Evolutionary conservation across 2,113 vertebrate species (phyloP), one percentile per base, ranked within the genome.

Genomic region (Plotosus lineatus): DNA sequence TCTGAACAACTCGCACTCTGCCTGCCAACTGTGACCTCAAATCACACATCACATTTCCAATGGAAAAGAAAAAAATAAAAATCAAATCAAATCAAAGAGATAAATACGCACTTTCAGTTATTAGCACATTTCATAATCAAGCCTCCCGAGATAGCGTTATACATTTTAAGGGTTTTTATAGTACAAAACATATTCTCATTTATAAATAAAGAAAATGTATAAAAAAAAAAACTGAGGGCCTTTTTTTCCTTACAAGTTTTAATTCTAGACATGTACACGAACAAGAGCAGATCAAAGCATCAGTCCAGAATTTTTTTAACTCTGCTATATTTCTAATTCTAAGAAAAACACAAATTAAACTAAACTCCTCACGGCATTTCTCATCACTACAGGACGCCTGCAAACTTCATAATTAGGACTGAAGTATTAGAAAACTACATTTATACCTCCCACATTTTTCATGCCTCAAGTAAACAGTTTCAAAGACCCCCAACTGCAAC

Each of bases 31-130:
- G 36, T 33, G 55, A 44, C 79, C 55, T 50, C 72, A 26, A n/a
- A n/a, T n/a, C n/a, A n/a, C n/a, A n/a, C n/a, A 73, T 75, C 71
- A 73, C 78, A 72, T 19, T 56, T 56, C 28, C 44, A 23, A 36
- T n/a, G n/a, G n/a, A n/a, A n/a, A n/a, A n/a, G n/a, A n/a, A n/a
- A n/a, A n/a, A n/a, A n/a, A n/a, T n/a, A n/a, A n/a, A n/a, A n/a
- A n/a, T n/a, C 33, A 12, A 66, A 66, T 40, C 40, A 40, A 66
- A 40, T 66, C 40, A 69, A 26, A 69, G n/a, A 69, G 6, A 26
- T 68, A 69, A 69, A 69, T 69, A 69, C 19, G 1, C 44, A 50
- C 55, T 69, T 69, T 31, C 63, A 71, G 1, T 48, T 21, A 66
- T 66, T 40, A 65, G 44, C 5, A 75, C 36, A 53, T 75, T 56